Base-by-base conservation (phyloP, 2,888 invertebrate genomes). In the Drosophila birchii region DNA sequence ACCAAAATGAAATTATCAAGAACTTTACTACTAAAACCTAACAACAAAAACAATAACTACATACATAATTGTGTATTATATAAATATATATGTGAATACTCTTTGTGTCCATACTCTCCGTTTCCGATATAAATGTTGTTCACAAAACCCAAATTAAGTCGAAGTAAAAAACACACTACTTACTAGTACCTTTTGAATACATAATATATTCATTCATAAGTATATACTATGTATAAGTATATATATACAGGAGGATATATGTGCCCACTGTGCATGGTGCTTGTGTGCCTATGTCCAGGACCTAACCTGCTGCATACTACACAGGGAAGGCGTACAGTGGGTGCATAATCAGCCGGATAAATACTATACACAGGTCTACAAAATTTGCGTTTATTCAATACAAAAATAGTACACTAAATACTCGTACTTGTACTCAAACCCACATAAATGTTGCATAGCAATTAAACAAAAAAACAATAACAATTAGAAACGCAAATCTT, bases 61-160 rank as follows among this genome's bases (percentile, higher is more conserved):
- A 51, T 51, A 80, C 51, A 51, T 51, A 80, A 85, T 84, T 88
- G 84, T 91, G 83, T 91, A 86, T 86, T 89, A 84, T 85, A 84
- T 80, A 71, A 85, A 80, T 88, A 81, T 85, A 78, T 85, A 78
- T 90, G 88, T 90, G 88, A 86, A 84, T 79, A 81, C 75, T 81
- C 73, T 88, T 80, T 88, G 78, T 89, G 87, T 88, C 84, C 78
- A 84, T 89, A 86, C 81, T 78, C 81, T 78, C 75, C 79, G 88
- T 86, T 86, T 83, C 84, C 86, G 80, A 88, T 86, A 88, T 88
- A 86, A 86, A 85, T 85, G 84, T 85, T 85, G 84, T 87, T 85
- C 78, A 78, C 78, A 78, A 76, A 75, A 60, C 73, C 51, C 34
- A 53, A 84, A 76, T 80, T 80, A 80, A 80, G 75, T 78, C 75